Conservation (phyloP, 2,888 invertebrate species). For the Drosophila mimica region DNA sequence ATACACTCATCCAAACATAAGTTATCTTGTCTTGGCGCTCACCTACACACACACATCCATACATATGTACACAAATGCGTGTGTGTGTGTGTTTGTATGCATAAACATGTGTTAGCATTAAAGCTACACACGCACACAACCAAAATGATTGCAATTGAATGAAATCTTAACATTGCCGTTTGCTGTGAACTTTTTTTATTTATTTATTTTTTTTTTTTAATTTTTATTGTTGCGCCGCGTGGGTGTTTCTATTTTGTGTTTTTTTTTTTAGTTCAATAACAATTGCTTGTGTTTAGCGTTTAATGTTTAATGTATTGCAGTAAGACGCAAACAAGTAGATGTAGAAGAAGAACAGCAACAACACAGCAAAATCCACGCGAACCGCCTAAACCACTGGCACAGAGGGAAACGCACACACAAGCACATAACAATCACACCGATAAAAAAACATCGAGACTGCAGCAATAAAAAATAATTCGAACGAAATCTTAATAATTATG, state of each 20-base stretch:
- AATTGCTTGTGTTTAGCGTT: not conserved
- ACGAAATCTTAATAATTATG: constrained; percentile 31
- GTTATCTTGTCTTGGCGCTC: constrained; percentile 19
- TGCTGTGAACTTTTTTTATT: not conserved
- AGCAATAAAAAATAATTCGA: constrained; percentile 22
- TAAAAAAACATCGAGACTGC: constrained; percentile 17
- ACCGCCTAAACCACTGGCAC: constrained; percentile 34
- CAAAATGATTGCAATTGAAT: constrained; percentile 28
- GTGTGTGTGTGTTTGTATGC: not conserved
- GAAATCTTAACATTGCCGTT: constrained; percentile 29
- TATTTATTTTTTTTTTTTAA: constrained; percentile 2
- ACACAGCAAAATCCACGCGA: constrained; percentile 31
- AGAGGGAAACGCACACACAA: not conserved
- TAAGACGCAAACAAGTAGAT: not conserved
- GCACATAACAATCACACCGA: constrained; percentile 12
- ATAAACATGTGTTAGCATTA: constrained; percentile 23
- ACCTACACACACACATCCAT: not conserved
- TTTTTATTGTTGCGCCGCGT: constrained; percentile 27
- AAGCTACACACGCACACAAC: constrained; percentile 18
- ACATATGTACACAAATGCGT: constrained; percentile 7
- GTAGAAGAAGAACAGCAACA: constrained; percentile 3
- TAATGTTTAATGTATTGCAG: not conserved
- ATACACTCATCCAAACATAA: constrained; percentile 7
- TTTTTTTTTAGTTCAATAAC: not conserved
- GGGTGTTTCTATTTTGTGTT: constrained; percentile 6